Conservation (phyloP, 2,888 invertebrate genomes). For the Troides helena region DNA sequence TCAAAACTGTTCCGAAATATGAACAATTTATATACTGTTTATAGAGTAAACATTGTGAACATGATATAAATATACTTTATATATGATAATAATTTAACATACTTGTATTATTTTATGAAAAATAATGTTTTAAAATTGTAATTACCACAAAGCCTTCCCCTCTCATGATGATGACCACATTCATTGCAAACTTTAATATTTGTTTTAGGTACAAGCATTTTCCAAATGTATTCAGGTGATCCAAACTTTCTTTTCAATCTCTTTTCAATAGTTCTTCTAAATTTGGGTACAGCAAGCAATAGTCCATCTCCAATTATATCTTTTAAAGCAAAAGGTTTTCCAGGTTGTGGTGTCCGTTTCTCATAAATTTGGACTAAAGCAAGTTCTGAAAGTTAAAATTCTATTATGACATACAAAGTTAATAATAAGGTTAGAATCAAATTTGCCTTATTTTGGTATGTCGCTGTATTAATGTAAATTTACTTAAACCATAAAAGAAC, state of each 20-base stretch:
- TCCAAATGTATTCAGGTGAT: slow-evolving; percentile 82
- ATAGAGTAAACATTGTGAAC: background rate
- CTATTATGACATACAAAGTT: background rate
- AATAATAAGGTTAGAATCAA: too few relatives aligned
- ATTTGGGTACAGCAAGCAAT: slow-evolving; percentile 90
- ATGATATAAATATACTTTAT: background rate
- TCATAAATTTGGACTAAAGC: slow-evolving; percentile 58
- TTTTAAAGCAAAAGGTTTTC: slow-evolving; percentile 76
- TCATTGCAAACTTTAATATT: slow-evolving; percentile 87
- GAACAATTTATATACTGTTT: background rate
- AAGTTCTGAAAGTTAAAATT: slow-evolving; percentile 52
- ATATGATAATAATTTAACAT: background rate
- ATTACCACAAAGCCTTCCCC: slow-evolving; percentile 90
- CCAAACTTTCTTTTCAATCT: slow-evolving; percentile 88
- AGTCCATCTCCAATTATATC: slow-evolving; percentile 87
- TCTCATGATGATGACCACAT: slow-evolving; percentile 92
- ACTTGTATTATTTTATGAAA: too few relatives aligned
- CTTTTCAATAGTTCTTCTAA: slow-evolving; percentile 87
- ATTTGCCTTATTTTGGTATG: too few relatives aligned
- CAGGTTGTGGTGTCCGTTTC: slow-evolving; percentile 35
- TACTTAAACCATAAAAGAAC: background rate
- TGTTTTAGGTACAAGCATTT: slow-evolving; percentile 85
- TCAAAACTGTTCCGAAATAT: too few relatives aligned
- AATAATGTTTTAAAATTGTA: background rate
- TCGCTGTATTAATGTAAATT: background rate